These are phyloP conservation scores for Vanessa cardui DNA, from an alignment of 2,888 invertebrate genomes.

Conservation along the genomic window DNA sequence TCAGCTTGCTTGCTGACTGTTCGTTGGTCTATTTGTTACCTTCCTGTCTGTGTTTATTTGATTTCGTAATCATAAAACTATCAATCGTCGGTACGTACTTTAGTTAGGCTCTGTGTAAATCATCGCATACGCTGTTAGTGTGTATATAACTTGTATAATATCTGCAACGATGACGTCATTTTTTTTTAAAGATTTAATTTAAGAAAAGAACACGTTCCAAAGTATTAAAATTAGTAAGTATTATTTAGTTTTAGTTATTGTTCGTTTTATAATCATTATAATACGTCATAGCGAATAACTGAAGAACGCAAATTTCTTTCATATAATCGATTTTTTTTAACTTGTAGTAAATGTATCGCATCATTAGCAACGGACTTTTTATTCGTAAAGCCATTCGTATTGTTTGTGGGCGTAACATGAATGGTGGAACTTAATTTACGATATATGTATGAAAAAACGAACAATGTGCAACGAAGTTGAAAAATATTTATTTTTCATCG, in stretches of 20 bases:
- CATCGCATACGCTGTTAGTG: not conserved
- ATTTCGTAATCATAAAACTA: constrained; percentile 21
- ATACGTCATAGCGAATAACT: too few species aligned
- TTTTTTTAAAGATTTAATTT: too few species aligned
- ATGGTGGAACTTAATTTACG: constrained; percentile 30
- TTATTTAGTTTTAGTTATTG: not conserved
- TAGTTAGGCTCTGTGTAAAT: not conserved
- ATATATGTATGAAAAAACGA: constrained; percentile 9
- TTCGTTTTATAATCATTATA: not conserved
- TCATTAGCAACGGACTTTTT: constrained; percentile 11
- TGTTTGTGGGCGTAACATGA: constrained; percentile 30
- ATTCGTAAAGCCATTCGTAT: constrained; percentile 16
- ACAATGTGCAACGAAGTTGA: constrained; percentile 1
- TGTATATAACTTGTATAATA: not conserved
- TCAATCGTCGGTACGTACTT: constrained; percentile 7
- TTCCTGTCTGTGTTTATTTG: constrained; percentile 21
- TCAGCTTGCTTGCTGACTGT: constrained; percentile 21
- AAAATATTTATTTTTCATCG: constrained; percentile 2
- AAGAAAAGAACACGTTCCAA: too few species aligned
- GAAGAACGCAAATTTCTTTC: not conserved
- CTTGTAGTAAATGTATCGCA: not conserved
- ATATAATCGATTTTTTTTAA: not conserved
- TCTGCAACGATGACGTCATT: too few species aligned
- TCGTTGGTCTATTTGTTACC: constrained; percentile 27
- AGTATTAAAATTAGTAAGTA: too few species aligned